phyloP scores from a whole-genome alignment of 2,888 invertebrate genomes.

The Cecidostiba fungosa region DNA sequence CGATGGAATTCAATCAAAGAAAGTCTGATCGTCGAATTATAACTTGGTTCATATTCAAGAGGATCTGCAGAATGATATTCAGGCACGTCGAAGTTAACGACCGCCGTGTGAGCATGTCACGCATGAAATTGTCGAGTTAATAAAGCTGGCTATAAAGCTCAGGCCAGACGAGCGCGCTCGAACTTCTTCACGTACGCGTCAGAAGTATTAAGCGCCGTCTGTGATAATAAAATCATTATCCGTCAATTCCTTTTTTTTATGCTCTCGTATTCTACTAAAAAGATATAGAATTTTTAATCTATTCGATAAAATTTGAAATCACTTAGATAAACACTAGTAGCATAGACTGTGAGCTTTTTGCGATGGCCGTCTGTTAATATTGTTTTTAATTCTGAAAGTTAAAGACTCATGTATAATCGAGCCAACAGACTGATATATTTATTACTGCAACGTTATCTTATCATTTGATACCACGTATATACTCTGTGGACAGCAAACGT shows the following conservation, averaged over 20 bases:
- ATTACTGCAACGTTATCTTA: neutral
- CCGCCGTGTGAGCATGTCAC: constrained; percentile 6
- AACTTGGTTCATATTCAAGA: constrained; percentile 4
- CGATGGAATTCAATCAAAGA: neutral
- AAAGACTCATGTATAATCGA: no score
- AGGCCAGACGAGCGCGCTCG: neutral
- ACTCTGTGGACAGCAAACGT: neutral
- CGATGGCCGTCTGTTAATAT: no score
- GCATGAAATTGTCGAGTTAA: constrained; percentile 58
- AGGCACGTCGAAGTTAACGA: constrained; percentile 34
- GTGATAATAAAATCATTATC: neutral
- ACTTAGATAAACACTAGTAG: no score
- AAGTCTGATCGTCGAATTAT: neutral
- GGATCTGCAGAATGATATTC: constrained; percentile 43
- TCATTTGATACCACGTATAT: neutral
- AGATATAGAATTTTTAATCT: no score
- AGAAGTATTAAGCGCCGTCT: constrained; percentile 5
- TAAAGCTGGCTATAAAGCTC: constrained; percentile 47
- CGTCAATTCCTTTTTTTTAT: neutral
- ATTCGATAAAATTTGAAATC: no score
- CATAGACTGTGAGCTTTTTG: no score
- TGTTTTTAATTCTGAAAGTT: no score
- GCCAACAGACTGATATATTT: neutral
- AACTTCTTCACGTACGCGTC: neutral
- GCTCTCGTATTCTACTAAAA: neutral